Evolutionary conservation across 2,797 vertebrate species (phyloP).

Genomic region (Buphagus erythrorhynchus): DNA sequence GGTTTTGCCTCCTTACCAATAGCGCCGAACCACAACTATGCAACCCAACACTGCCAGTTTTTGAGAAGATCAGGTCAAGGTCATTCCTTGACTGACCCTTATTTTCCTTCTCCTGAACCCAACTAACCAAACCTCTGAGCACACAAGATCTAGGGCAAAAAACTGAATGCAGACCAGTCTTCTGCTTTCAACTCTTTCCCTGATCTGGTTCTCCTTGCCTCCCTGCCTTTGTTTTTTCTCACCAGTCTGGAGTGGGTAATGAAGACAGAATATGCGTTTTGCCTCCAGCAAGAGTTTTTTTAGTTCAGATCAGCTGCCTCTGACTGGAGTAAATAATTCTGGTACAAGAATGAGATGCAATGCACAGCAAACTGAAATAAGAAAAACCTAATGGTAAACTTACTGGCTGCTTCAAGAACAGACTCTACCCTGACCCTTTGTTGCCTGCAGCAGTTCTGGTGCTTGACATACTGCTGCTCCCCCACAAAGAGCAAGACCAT

Average conservation of each 20-base stretch:
- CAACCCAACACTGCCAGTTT: neutral
- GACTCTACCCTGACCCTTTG: neutral
- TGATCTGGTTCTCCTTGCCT: neutral
- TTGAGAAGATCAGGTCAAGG: neutral
- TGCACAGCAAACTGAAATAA: neutral
- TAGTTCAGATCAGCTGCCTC: conserved; percentile 19
- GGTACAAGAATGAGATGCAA: neutral
- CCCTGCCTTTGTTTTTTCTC: neutral
- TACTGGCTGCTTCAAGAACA: neutral
- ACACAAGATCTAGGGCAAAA: neutral
- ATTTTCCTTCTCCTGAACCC: neutral
- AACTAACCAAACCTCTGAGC: neutral
- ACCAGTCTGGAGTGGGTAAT: neutral
- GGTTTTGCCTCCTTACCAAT: neutral
- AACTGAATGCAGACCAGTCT: neutral
- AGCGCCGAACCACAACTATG: accelerated
- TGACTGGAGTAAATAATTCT: neutral
- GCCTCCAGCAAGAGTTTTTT: conserved; percentile 25
- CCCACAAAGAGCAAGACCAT: neutral
- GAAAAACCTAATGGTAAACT: neutral
- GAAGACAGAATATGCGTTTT: conserved; percentile 16
- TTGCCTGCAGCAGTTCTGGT: neutral
- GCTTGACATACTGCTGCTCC: neutral
- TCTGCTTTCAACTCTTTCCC: neutral
- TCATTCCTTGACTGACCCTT: neutral